Percentiles rank a stretch among this genome's conserved stretches.
phyloP scores from a whole-genome alignment of 1,140 invertebrate genomes.

The Drosophila subpulchrella region DNA sequence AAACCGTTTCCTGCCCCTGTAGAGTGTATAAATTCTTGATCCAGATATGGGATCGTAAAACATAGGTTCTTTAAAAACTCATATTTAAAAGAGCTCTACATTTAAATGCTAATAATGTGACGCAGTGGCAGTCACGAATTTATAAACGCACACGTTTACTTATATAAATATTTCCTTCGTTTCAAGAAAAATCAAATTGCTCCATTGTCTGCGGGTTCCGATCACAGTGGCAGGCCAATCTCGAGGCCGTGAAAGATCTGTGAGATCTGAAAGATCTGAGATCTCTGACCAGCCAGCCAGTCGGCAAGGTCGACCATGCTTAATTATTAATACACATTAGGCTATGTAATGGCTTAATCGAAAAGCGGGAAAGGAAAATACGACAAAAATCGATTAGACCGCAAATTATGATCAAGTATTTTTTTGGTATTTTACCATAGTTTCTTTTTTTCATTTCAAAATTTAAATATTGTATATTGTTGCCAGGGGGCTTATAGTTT shows the following conservation, averaged over 20 bases:
- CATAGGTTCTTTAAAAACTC: background rate
- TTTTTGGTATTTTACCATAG: background rate
- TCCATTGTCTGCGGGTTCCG: conserved; percentile 6
- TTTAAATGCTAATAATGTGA: background rate
- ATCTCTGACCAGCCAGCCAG: conserved; percentile 8
- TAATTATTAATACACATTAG: conserved; percentile 11
- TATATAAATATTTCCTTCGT: background rate
- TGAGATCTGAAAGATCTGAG: background rate
- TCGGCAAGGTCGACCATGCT: conserved; percentile 7
- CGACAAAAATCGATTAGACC: conserved; percentile 3
- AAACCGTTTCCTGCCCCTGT: background rate
- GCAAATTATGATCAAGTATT: conserved; percentile 1
- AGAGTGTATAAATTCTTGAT: no score
- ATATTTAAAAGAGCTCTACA: background rate
- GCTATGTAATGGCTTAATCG: conserved; percentile 8
- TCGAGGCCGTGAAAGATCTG: conserved; percentile 11
- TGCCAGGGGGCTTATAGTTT: no score
- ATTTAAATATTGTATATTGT: background rate
- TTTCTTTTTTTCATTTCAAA: background rate
- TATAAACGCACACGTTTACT: background rate
- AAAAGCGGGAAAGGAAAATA: conserved; percentile 11
- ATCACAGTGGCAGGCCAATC: conserved; percentile 6
- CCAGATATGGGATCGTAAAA: no score
- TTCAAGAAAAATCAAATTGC: conserved; percentile 7
- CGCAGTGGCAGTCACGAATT: background rate